Conservation (phyloP, 2,888 invertebrate species). For the Parapristionchus giblindavisi region DNA sequence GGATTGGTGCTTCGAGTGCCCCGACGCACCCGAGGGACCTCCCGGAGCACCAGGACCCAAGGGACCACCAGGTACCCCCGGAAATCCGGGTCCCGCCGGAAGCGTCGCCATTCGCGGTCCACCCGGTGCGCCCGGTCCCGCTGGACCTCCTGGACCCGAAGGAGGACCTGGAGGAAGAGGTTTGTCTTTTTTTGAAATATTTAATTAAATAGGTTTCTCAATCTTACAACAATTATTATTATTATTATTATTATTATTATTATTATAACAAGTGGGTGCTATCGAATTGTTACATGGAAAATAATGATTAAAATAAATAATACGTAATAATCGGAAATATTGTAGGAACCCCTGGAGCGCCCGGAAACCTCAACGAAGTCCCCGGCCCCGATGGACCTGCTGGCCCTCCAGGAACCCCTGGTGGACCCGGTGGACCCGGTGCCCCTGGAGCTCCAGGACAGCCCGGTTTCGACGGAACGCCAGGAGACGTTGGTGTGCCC, state of each 20-base stretch:
- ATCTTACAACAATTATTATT: no score
- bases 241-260: no score
- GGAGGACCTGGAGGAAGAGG: conserved; percentile 45
- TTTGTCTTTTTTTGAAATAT: background rate
- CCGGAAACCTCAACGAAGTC: conserved; percentile 41
- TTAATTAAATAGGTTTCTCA: no score
- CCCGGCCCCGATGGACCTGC: conserved; percentile 32
- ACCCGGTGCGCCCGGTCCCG: conserved; percentile 44
- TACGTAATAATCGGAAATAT: background rate
- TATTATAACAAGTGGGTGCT: no score
- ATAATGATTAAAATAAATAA: background rate
- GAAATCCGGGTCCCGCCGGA: conserved; percentile 51
- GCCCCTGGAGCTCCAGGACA: conserved; percentile 11
- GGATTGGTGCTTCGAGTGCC: conserved; percentile 63
- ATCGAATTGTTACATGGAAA: background rate
- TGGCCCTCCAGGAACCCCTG: background rate
- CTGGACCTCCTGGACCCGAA: conserved; percentile 45
- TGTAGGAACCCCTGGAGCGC: conserved; percentile 31
- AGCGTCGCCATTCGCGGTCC: conserved; percentile 45
- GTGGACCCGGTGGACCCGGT: background rate
- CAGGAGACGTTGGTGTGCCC: conserved; percentile 19
- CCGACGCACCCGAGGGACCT: conserved; percentile 58
- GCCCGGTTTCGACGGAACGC: conserved; percentile 24
- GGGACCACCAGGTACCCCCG: conserved; percentile 51
- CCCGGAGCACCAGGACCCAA: conserved; percentile 55